These are phyloP conservation scores for Oceanodroma tethys DNA, from an alignment of 2,113 vertebrate species.

Conservation along the genomic window DNA sequence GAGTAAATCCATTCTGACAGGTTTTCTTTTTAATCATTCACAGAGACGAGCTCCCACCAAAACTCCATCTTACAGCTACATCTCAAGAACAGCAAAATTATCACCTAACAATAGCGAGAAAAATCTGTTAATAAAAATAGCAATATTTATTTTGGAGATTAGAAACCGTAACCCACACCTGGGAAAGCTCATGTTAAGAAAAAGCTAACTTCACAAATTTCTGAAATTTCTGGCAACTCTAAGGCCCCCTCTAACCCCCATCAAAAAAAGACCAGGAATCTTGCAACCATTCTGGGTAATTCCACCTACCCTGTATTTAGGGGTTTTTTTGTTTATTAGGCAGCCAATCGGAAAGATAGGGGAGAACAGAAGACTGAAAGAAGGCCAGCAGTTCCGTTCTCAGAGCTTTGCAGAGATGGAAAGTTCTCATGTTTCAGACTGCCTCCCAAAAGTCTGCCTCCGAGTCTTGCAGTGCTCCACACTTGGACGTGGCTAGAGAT, in stretches of 20 bases:
- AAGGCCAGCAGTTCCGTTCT: not conserved
- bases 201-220: not conserved
- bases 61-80: not conserved
- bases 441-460: not conserved
- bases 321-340: not conserved
- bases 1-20: not conserved
- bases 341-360: not conserved
- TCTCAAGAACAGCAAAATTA: not conserved
- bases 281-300: not conserved
- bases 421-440: not conserved
- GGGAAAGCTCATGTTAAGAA: not conserved
- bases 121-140: not conserved
- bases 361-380: not conserved
- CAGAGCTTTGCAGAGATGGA: not conserved
- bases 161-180: not conserved
- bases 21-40: not conserved
- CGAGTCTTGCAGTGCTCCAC: not conserved
- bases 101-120: not conserved
- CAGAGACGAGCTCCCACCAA: not conserved
- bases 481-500: not conserved
- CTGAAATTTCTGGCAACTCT: not conserved
- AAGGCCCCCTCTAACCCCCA: not conserved
- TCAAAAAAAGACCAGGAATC: not conserved
- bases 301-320: not conserved
- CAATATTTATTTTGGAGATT: not conserved